Percentiles rank a stretch among this genome's conserved stretches.
Conservation (phyloP, 2,113 vertebrate genomes). For the Dasyornis broadbenti region DNA sequence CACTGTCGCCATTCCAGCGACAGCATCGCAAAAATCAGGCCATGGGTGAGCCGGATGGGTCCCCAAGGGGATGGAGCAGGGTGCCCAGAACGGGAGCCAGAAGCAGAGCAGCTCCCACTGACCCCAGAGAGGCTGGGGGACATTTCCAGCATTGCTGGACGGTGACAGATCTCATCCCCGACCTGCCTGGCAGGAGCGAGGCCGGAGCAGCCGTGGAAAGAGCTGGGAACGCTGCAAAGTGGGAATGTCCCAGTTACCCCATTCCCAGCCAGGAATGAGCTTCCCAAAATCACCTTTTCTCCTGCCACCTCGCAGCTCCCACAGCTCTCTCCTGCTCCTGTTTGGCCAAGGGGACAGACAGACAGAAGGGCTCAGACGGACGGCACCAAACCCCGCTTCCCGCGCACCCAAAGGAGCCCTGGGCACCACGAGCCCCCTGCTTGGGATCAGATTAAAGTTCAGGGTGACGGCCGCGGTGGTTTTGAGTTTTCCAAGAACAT, state of each 20-base stretch:
- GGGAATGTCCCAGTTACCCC: background rate
- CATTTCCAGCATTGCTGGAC: background rate
- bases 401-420: fast-evolving
- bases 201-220: background rate
- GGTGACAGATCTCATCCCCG: background rate
- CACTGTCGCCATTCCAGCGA: background rate
- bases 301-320: background rate
- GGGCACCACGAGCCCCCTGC: background rate
- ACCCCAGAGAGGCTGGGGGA: background rate
- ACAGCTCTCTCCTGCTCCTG: background rate
- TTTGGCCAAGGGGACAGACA: fast-evolving
- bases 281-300: background rate
- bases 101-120: background rate
- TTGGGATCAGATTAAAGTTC: constrained; percentile 40
- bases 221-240: background rate
- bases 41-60: fast-evolving
- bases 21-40: background rate
- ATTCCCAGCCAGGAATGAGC: background rate
- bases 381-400: background rate
- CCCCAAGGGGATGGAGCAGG: background rate
- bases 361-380: fast-evolving
- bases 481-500: background rate
- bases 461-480: background rate
- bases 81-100: background rate
- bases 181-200: background rate